Evolutionary conservation across 2,888 invertebrate genomes (phyloP).

Genomic region (Seira musarum): DNA sequence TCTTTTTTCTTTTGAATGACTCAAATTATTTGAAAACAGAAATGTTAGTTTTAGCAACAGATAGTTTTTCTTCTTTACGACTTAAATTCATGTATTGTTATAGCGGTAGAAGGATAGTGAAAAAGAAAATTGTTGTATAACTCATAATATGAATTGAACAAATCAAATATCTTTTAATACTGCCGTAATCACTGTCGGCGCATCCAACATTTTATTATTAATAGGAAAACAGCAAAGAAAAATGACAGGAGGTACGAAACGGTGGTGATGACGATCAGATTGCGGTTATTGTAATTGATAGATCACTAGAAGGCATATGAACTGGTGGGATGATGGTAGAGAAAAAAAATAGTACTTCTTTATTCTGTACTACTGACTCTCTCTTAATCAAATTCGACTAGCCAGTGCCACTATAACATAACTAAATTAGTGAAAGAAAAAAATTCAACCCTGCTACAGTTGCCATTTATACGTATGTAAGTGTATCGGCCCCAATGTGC

Average conservation of each 20-base stretch:
- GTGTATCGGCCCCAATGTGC: too few relatives aligned
- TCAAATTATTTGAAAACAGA: neutral
- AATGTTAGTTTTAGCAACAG: neutral
- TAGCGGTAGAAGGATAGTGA: neutral
- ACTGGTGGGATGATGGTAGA: slow-evolving; percentile 22
- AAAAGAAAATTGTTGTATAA: neutral
- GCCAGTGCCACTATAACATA: slow-evolving; percentile 33
- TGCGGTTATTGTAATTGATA: slow-evolving; percentile 56
- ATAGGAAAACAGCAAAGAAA: slow-evolving; percentile 40
- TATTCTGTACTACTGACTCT: too few relatives aligned
- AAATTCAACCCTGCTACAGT: too few relatives aligned
- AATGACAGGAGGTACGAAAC: slow-evolving; percentile 12
- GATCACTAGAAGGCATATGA: slow-evolving; percentile 52
- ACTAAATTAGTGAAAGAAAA: too few relatives aligned
- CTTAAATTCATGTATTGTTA: too few relatives aligned
- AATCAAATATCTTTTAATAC: neutral
- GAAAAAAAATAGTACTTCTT: slow-evolving; percentile 7
- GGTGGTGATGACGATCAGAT: slow-evolving; percentile 46
- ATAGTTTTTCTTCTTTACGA: neutral
- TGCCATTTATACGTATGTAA: too few relatives aligned
- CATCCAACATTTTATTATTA: slow-evolving; percentile 47
- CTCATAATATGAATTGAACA: neutral
- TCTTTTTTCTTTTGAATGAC: neutral
- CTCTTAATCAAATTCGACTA: too few relatives aligned
- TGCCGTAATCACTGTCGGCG: slow-evolving; percentile 23